Conservation (phyloP, 2,113 vertebrate genomes). For the Brachypodius melanocephalos region DNA sequence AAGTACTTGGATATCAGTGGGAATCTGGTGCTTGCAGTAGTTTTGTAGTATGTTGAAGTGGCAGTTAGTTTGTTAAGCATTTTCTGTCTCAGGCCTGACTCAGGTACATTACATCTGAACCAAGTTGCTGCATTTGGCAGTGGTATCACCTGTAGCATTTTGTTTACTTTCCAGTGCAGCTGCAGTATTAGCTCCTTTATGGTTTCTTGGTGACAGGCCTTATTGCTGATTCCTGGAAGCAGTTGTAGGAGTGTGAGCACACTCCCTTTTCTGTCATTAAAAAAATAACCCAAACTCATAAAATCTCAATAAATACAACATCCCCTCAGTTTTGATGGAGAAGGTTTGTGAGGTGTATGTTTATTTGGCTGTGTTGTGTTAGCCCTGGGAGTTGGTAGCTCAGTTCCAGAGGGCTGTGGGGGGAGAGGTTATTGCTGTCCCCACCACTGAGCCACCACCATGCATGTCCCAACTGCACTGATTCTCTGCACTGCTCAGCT, state of each 20-base stretch:
- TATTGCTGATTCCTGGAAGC: neutral
- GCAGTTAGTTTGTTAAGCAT: neutral
- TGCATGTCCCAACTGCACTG: fast-evolving
- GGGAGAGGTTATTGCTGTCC: neutral
- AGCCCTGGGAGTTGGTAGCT: neutral
- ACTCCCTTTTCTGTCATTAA: neutral
- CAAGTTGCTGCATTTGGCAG: neutral
- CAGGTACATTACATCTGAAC: fast-evolving
- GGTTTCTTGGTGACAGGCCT: conserved; percentile 2
- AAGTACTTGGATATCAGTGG: neutral
- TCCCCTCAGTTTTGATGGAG: neutral
- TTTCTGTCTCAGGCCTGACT: neutral
- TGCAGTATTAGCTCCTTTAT: neutral
- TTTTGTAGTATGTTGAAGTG: neutral
- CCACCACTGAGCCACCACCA: neutral
- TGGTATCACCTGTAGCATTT: neutral
- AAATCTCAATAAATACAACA: neutral
- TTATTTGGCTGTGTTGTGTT: neutral
- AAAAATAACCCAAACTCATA: neutral
- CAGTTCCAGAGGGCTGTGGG: fast-evolving
- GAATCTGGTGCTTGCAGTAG: neutral
- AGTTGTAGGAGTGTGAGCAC: neutral
- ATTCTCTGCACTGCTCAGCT: neutral
- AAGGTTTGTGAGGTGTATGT: fast-evolving
- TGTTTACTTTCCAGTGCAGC: neutral